Evolutionary conservation across 1,140 invertebrate species (phyloP), one percentile per base, ranked within the genome.

Genomic region (Drosophila carrolli): DNA sequence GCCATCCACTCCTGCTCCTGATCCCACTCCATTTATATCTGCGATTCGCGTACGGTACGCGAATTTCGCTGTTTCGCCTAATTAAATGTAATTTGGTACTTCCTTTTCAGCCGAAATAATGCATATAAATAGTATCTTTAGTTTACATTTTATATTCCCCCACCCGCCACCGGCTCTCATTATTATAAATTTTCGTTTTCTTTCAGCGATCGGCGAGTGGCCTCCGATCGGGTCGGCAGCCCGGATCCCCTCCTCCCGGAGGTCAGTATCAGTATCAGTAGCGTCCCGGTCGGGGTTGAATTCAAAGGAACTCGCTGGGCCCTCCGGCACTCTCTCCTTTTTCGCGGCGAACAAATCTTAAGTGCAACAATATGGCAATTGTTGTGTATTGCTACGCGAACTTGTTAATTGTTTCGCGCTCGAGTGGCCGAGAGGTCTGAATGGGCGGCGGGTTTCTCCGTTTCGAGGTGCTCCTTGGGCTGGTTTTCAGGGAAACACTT

Each of bases 81-180:
- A 91, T 91, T 91, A 91, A 91, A 91, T 91, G 89, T 91, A 91
- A 91, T 91, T 91, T 91, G 81, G 84, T 82, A 91, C 82, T 91
- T 91, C 89, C 89, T 91, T 86, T 89, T 91, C 89, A 91, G 82
- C 88, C 88, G 79, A 91, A 85, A 88, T 88, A 88, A 88, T 89
- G 81, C 84, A 88, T 84, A 88, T 88, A 88, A 88, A 88, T 84
- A 89, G 84, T 88, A 84, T 89, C 84, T 84, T 88, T 89, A 84
- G 83, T 73, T 88, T 89, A 86, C 83, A 89, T 86, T 89, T 89
- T 80, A 89, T 88, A 62, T 55, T 65, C 56, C 53, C 61, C 41
- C 55, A 37, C 48, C 55, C 59, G 38, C 51, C 43, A 7, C 63
- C 60, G 46, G 50, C 50, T 6, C 83, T 74, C 50, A 81, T 86